Evolutionary conservation across 2,888 invertebrate species (phyloP).

Genomic region (Marronus borbonicus): DNA sequence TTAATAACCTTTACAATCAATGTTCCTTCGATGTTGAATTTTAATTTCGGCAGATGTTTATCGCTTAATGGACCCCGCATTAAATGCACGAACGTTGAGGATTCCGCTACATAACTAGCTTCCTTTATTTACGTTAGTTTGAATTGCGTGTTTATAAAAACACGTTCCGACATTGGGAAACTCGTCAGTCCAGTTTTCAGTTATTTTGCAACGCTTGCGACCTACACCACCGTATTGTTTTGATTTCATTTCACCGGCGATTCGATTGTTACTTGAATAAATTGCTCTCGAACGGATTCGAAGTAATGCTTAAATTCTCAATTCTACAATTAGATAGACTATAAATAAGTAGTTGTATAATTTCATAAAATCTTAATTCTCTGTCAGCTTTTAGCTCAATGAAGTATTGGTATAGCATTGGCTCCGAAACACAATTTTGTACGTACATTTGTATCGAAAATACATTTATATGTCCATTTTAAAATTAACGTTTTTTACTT

Average conservation of each 20-base stretch:
- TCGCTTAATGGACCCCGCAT: too few species aligned
- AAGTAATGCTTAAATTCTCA: neutral
- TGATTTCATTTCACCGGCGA: neutral
- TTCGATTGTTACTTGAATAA: neutral
- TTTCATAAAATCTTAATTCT: neutral
- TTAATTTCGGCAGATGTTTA: too few species aligned
- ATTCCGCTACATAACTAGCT: conserved; percentile 21
- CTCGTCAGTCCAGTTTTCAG: neutral
- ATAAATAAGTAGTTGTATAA: neutral
- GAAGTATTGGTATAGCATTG: too few species aligned
- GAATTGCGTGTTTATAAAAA: conserved; percentile 40
- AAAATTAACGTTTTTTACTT: too few species aligned
- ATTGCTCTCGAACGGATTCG: neutral
- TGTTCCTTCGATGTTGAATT: too few species aligned
- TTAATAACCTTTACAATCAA: too few species aligned
- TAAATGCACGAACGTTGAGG: neutral
- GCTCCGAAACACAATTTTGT: too few species aligned
- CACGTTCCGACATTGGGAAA: conserved; percentile 33
- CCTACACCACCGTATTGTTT: conserved; percentile 16
- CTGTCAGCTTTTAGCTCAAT: too few species aligned
- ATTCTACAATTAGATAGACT: too few species aligned
- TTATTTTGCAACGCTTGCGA: conserved; percentile 17
- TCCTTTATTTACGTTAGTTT: conserved; percentile 44
- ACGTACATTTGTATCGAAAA: too few species aligned
- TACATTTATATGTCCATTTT: too few species aligned